phyloP scores from a whole-genome alignment of 2,888 invertebrate genomes.

The Parascotia fuliginaria region DNA sequence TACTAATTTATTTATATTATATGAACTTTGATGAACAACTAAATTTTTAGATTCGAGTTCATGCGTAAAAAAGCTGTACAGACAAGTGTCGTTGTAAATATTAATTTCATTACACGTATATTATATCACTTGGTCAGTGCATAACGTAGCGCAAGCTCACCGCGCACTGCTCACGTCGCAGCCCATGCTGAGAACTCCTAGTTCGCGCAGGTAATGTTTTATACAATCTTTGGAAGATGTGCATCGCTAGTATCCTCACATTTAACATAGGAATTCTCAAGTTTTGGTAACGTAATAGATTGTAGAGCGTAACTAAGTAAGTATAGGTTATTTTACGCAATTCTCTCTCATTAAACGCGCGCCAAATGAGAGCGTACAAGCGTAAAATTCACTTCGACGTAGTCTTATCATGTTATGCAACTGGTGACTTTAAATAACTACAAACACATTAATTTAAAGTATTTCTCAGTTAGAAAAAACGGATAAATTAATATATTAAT shows the following conservation, averaged over 20 bases:
- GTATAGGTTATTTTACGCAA: slow-evolving; percentile 17
- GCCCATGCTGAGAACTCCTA: no score
- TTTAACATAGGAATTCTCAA: slow-evolving; percentile 41
- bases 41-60: slow-evolving; percentile 41
- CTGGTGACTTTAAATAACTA: slow-evolving; percentile 18
- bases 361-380: slow-evolving; percentile 16
- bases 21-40: slow-evolving; percentile 40
- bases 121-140: no score
- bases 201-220: slow-evolving; percentile 37
- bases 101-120: no score
- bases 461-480: slow-evolving; percentile 43
- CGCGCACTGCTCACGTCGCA: no score
- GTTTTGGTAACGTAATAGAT: neutral
- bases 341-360: slow-evolving; percentile 22
- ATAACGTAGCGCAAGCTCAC: no score
- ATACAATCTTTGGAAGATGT: slow-evolving; percentile 52
- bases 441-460: slow-evolving; percentile 29
- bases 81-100: slow-evolving; percentile 20
- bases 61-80: slow-evolving; percentile 36
- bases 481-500: slow-evolving; percentile 32
- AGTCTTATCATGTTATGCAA: slow-evolving; percentile 14
- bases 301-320: slow-evolving; percentile 15
- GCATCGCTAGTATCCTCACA: slow-evolving; percentile 42
- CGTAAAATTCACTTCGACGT: slow-evolving; percentile 20
- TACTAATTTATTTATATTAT: slow-evolving; percentile 30